These are phyloP conservation scores for Scaptomyza pallida DNA, from an alignment of 1,140 invertebrate species.

Conservation along the genomic window DNA sequence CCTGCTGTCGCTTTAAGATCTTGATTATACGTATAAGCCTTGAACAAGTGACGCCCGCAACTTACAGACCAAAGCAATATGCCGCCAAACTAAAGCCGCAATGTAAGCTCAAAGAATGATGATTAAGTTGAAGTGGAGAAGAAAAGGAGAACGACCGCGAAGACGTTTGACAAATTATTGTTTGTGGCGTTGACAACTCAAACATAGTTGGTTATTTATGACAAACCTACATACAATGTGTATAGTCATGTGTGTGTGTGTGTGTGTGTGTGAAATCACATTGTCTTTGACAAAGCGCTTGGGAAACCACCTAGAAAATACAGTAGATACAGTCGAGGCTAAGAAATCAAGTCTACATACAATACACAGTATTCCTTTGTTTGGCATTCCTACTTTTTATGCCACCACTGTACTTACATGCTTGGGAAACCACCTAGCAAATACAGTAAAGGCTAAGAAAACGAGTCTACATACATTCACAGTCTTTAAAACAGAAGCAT, in stretches of 20 bases:
- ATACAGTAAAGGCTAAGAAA: too few species aligned
- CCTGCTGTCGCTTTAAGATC: conserved; percentile 2
- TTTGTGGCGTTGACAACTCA: conserved; percentile 68
- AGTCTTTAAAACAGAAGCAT: too few species aligned
- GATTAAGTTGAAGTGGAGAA: neutral
- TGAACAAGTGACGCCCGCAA: conserved; percentile 11
- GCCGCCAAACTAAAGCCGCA: conserved; percentile 17
- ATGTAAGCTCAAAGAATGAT: conserved; percentile 3
- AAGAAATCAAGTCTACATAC: too few species aligned
- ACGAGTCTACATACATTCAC: too few species aligned
- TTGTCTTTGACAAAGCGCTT: conserved; percentile 18
- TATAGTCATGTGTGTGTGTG: conserved; percentile 6
- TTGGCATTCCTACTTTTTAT: too few species aligned
- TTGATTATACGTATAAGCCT: conserved; percentile 12
- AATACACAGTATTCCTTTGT: too few species aligned
- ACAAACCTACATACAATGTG: conserved; percentile 29
- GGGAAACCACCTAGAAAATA: conserved; percentile 8
- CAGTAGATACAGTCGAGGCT: too few species aligned
- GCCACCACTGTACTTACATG: too few species aligned
- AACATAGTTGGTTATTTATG: conserved; percentile 66
- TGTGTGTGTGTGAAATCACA: conserved; percentile 6
- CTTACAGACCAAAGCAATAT: conserved; percentile 21
- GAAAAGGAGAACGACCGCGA: conserved; percentile 35
- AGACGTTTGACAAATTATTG: conserved; percentile 79
- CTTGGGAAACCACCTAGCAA: too few species aligned